Percentiles rank a stretch among this genome's conserved stretches.
phyloP scores from a whole-genome alignment of 2,888 invertebrate genomes.

The Hermaeophaga mercurialis region DNA sequence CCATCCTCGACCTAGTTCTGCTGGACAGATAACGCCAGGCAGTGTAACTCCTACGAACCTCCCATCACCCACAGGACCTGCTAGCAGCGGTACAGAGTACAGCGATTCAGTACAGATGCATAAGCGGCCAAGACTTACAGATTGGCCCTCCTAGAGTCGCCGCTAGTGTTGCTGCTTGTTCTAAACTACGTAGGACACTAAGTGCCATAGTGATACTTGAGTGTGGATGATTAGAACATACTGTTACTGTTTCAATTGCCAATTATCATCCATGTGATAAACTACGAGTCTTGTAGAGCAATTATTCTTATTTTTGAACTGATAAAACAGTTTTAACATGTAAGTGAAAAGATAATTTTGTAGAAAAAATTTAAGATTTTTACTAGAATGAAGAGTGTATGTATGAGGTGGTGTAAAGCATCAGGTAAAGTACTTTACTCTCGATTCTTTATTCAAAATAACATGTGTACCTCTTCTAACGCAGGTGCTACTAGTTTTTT shows the following conservation, averaged over 20 bases:
- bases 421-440: constrained; percentile 31
- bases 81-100: constrained; percentile 58
- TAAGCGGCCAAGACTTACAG: constrained; percentile 86
- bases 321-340: constrained; percentile 42
- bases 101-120: constrained; percentile 70
- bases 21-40: constrained; percentile 67
- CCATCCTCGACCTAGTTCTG: constrained; percentile 64
- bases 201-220: constrained; percentile 57
- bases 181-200: constrained; percentile 47
- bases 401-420: constrained; percentile 47
- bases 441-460: constrained; percentile 24
- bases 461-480: constrained; percentile 12
- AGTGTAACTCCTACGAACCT: constrained; percentile 85
- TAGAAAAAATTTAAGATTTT: constrained; percentile 45
- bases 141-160: constrained; percentile 85
- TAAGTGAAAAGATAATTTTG: constrained; percentile 46
- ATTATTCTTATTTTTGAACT: constrained; percentile 43
- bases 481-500: constrained; percentile 3
- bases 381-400: constrained; percentile 51
- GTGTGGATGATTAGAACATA: constrained; percentile 51
- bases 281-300: constrained; percentile 54
- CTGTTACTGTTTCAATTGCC: constrained; percentile 54
- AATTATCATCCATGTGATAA: constrained; percentile 60
- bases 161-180: constrained; percentile 16
- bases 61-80: constrained; percentile 68